These are phyloP conservation scores for Microplitis mediator DNA, from an alignment of 1,140 invertebrate species.

Conservation along the genomic window DNA sequence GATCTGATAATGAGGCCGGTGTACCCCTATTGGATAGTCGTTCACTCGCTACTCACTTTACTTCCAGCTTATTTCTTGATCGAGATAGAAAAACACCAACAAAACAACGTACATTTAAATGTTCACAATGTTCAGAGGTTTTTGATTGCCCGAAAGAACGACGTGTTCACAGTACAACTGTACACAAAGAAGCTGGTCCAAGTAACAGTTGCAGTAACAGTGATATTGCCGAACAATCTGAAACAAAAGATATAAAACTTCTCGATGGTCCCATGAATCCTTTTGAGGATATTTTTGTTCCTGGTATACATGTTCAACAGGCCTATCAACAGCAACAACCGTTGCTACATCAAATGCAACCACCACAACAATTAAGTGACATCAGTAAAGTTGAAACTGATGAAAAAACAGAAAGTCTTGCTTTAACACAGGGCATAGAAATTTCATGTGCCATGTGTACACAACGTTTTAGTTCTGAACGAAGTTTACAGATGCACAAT, in stretches of 20 bases:
- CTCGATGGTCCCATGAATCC: conserved; percentile 56
- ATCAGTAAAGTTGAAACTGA: conserved; percentile 47
- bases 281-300: conserved; percentile 58
- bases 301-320: conserved; percentile 53
- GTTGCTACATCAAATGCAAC: conserved; percentile 55
- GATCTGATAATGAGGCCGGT: conserved; percentile 65
- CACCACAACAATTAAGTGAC: conserved; percentile 44
- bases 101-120: conserved; percentile 61
- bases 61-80: conserved; percentile 57
- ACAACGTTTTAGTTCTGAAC: conserved; percentile 54
- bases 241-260: conserved; percentile 58
- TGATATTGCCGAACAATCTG: conserved; percentile 45
- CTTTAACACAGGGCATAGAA: conserved; percentile 44
- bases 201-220: conserved; percentile 54
- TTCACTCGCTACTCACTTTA: conserved; percentile 59
- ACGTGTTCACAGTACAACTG: conserved; percentile 65
- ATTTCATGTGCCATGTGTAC: conserved; percentile 52
- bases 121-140: conserved; percentile 66
- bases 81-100: conserved; percentile 60
- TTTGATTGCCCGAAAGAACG: conserved; percentile 72
- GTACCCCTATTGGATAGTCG: conserved; percentile 57
- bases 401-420: conserved; percentile 47
- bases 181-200: conserved; percentile 61
- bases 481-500: conserved; percentile 64
- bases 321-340: conserved; percentile 53